Conservation (phyloP, 1,140 invertebrate genomes). For the Pissodes strobi region DNA sequence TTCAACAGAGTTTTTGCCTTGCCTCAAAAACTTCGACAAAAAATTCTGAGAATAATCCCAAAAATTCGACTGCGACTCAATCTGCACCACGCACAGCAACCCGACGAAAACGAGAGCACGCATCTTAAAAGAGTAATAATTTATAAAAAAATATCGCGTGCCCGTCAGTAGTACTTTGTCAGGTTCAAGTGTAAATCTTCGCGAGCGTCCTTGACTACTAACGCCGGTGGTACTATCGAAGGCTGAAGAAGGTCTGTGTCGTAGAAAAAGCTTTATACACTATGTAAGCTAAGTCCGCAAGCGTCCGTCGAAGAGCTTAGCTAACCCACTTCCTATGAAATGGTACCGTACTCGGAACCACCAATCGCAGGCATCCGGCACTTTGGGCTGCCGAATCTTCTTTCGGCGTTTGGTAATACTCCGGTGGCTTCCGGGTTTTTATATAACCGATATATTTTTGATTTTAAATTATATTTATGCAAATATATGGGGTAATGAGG, state of each 20-base stretch:
- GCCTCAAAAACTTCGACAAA: conserved; percentile 48
- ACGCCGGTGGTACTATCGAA: conserved; percentile 44
- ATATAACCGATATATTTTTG: too few relatives aligned
- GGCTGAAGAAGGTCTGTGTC: conserved; percentile 47
- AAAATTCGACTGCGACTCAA: conserved; percentile 44
- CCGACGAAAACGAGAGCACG: conserved; percentile 42
- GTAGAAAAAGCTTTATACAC: conserved; percentile 47
- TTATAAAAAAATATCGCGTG: conserved; percentile 36
- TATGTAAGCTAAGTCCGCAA: conserved; percentile 45
- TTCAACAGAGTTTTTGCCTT: conserved; percentile 39
- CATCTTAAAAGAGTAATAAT: conserved; percentile 41
- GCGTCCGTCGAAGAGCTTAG: conserved; percentile 40
- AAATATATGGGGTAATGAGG: too few relatives aligned
- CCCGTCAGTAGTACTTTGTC: conserved; percentile 20
- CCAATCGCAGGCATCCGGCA: conserved; percentile 37
- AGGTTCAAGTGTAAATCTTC: conserved; percentile 30
- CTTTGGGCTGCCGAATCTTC: too few relatives aligned
- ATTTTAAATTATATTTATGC: too few relatives aligned
- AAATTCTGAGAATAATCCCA: conserved; percentile 51
- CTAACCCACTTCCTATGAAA: conserved; percentile 55
- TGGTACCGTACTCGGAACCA: conserved; percentile 47
- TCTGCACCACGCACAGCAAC: conserved; percentile 42
- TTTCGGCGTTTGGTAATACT: too few relatives aligned
- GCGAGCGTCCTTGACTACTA: conserved; percentile 40
- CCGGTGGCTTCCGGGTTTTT: too few relatives aligned